Evolutionary conservation across 2,113 vertebrate genomes (phyloP), one percentile per base, ranked within the genome.

Genomic region (Motacilla tschutschensis): DNA sequence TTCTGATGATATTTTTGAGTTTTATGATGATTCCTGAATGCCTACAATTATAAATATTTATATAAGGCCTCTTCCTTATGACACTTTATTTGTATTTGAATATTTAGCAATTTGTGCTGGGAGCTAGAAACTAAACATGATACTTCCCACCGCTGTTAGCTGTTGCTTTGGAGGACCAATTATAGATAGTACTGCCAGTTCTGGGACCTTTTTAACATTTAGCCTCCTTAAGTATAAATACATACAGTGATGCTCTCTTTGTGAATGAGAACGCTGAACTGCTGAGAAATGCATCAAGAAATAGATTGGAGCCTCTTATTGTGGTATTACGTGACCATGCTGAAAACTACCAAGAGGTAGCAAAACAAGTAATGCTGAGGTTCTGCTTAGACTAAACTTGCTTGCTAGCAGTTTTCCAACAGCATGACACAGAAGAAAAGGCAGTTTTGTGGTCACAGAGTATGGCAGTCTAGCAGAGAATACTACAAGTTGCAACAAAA

Each of bases 221-320:
- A 28, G 31, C 40, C 14, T 83, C 24, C 48, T 51, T 4, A 86
- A 66, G 17, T 64, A 57, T 40, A 40, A 75, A 88, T 17, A 59
- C 4, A 81, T 19, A 71, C 2, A 19, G 35, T 24, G 41, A 69
- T 63, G 25, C 9, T 64, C 1, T 53, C 29, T 50, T 47, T 65
- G 51, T 54, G 55, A 40, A 76, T 46, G n/a, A 72, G n/a, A 87
- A 82, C 0, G 6, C 72, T 15, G 20, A 54, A 44, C 55, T 69
- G 26, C 67, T 82, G 79, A 85, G 64, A 89, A 87, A 85, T 16
- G 19, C 54, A 71, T 44, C 41, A 44, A 58, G 85, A 84, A 66
- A 18, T 19, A 31, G 19, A 63, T 0, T 15, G 11, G 10, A 44
- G 51, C 64, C 63, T 85, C 72, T 62, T 70, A 71, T 64, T 74